These are phyloP conservation scores for Drosophila picticornis DNA, from an alignment of 2,888 invertebrate genomes.

Conservation along the genomic window DNA sequence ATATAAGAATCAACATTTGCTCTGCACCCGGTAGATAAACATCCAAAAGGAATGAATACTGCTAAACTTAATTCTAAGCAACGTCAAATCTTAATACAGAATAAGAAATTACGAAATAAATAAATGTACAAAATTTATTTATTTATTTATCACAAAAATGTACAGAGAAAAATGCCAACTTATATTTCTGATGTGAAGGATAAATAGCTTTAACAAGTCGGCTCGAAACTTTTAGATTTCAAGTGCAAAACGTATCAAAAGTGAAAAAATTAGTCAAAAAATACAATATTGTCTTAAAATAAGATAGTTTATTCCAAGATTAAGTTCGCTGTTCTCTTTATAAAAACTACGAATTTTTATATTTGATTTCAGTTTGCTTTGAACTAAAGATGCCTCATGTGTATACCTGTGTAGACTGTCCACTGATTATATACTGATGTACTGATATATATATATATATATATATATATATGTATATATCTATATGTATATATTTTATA, in stretches of 20 bases:
- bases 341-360: neutral
- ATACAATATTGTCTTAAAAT: neutral
- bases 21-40: neutral
- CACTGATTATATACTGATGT: too few relatives aligned
- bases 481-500: neutral
- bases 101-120: neutral
- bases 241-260: neutral
- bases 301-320: neutral
- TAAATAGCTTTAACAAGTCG: neutral
- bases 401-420: too few relatives aligned
- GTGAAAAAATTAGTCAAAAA: neutral
- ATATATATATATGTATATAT: too few relatives aligned
- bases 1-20: neutral
- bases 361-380: neutral
- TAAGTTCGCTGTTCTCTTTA: neutral
- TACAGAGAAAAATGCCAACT: neutral
- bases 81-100: neutral
- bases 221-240: neutral
- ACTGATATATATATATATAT: too few relatives aligned
- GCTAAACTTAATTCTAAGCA: neutral
- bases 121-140: too few relatives aligned
- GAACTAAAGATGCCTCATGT: neutral
- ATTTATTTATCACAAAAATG: neutral
- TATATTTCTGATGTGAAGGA: neutral
- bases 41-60: neutral